A percentile compares a stretch with the other conserved stretches of the same genome.
Evolutionary conservation across 1,140 invertebrate genomes (phyloP).

Genomic region (Planococcus citri): DNA sequence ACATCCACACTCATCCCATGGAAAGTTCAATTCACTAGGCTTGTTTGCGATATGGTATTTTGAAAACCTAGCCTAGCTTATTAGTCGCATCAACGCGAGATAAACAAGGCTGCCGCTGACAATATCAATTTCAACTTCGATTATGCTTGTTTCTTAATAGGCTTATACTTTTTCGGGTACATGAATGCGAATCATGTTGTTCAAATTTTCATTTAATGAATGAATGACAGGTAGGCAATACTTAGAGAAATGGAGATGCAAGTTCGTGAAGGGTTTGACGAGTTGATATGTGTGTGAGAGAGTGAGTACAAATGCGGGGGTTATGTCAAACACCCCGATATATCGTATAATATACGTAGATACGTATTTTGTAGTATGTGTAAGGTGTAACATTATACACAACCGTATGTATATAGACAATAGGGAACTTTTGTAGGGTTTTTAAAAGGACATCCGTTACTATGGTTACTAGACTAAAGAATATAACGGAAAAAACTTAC

Average conservation of each 20-base stretch:
- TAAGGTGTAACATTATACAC: constrained; percentile 1
- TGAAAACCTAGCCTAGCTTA: neutral
- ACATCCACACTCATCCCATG: too few species aligned
- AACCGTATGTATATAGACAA: neutral
- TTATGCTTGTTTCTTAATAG: neutral
- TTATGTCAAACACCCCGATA: neutral
- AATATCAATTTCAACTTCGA: neutral
- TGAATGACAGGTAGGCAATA: neutral
- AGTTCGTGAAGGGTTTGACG: neutral
- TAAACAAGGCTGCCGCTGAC: neutral
- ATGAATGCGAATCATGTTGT: neutral
- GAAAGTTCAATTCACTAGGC: too few species aligned
- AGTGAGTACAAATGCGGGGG: too few species aligned
- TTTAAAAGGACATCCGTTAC: constrained; percentile 6
- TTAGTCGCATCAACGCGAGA: neutral
- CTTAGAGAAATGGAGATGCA: neutral
- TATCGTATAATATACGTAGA: too few species aligned
- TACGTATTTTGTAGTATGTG: too few species aligned
- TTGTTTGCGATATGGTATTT: too few species aligned
- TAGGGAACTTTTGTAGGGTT: constrained; percentile 6
- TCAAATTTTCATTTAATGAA: neutral
- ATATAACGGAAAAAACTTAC: constrained; percentile 7
- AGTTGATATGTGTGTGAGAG: neutral
- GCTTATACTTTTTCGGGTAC: too few species aligned
- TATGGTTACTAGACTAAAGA: constrained; percentile 7